These are phyloP conservation scores for Rafetus swinhoei DNA, from an alignment of 2,113 vertebrate species.

Conservation along the genomic window DNA sequence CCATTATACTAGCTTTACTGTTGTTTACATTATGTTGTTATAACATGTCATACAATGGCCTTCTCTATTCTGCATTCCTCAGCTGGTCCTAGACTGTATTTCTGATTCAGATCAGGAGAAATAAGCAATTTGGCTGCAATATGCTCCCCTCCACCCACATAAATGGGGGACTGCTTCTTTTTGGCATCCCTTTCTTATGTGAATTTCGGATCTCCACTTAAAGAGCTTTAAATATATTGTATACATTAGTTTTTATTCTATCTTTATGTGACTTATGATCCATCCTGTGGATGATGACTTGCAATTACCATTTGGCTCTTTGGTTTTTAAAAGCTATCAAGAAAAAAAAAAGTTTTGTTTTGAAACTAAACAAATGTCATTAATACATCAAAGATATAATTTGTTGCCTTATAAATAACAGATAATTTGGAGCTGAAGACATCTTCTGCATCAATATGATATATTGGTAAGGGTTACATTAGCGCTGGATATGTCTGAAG, in stretches of 20 bases:
- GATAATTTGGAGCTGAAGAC: conserved; percentile 52
- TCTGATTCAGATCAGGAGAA: conserved; percentile 63
- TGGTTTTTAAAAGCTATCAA: conserved; percentile 58
- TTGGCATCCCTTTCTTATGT: conserved; percentile 38
- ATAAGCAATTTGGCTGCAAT: conserved; percentile 62
- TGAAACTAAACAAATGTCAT: conserved; percentile 36
- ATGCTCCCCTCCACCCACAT: conserved; percentile 61
- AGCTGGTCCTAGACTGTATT: background rate
- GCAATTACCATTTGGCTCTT: conserved; percentile 46
- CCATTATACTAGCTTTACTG: background rate
- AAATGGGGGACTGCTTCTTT: conserved; percentile 59
- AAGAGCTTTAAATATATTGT: conserved; percentile 19
- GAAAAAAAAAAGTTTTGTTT: conserved; percentile 48
- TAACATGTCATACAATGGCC: background rate
- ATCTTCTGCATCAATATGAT: conserved; percentile 22
- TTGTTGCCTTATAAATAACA: conserved; percentile 50
- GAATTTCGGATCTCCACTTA: conserved; percentile 26
- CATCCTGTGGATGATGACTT: conserved; percentile 33
- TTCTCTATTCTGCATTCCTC: conserved; percentile 48
- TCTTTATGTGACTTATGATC: conserved; percentile 42
- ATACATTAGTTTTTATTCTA: conserved; percentile 49
- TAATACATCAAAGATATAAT: conserved; percentile 35
- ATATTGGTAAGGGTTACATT: conserved; percentile 12
- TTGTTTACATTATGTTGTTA: conserved; percentile 32
- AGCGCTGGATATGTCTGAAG: conserved; percentile 26